Evolutionary conservation across 2,797 vertebrate species (phyloP).

Genomic region (Fistularia tabacaria): DNA sequence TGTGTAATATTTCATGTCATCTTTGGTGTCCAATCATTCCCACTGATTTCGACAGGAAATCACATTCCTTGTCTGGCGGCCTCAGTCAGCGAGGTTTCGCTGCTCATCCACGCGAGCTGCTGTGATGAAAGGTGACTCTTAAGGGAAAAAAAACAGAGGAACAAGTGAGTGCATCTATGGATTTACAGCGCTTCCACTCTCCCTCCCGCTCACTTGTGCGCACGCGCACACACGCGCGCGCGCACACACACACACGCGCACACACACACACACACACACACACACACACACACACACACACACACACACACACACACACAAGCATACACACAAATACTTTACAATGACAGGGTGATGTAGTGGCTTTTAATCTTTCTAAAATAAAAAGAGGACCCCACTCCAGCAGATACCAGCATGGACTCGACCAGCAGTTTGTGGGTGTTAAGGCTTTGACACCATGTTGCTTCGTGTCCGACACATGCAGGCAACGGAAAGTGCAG

Average conservation of each 20-base stretch:
- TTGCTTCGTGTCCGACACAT: constrained; percentile 14
- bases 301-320: constrained; percentile 1
- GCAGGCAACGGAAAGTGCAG: constrained; percentile 22
- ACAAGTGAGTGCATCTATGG: constrained; percentile 1
- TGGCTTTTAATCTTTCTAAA: constrained; percentile 58
- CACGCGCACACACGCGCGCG: no score
- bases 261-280: constrained; percentile 1
- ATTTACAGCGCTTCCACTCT: no score
- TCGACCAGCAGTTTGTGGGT: neutral
- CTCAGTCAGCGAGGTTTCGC: constrained; percentile 58
- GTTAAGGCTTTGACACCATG: constrained; percentile 1
- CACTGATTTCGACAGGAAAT: constrained; percentile 65
- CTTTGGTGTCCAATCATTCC: constrained; percentile 51
- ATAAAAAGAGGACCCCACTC: constrained; percentile 42
- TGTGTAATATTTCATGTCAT: constrained; percentile 32
- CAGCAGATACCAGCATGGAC: constrained; percentile 21
- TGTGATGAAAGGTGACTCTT: constrained; percentile 37
- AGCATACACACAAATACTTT: neutral
- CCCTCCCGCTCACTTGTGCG: no score
- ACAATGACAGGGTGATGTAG: constrained; percentile 49
- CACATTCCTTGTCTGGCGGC: constrained; percentile 53
- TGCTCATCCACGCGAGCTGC: constrained; percentile 36
- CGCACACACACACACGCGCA: constrained; percentile 2
- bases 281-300: constrained; percentile 1
- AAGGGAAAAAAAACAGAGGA: constrained; percentile 14